Base-by-base conservation (phyloP, 2,113 vertebrate species). In the Centrocercus urophasianus region DNA sequence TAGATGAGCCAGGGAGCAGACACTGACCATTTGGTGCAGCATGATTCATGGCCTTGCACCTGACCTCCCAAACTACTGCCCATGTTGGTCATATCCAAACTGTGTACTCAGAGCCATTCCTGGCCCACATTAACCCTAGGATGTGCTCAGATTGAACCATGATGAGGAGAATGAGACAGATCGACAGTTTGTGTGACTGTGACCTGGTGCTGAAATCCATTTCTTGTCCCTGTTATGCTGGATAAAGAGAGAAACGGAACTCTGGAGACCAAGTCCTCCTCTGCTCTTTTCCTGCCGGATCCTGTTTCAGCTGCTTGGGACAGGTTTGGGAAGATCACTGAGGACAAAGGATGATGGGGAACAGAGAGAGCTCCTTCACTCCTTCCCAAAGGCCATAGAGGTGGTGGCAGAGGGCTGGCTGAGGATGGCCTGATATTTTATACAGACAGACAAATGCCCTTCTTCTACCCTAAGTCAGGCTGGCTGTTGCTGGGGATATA, bases 111-210 rank as follows among this genome's bases (percentile, higher is more conserved):
- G 50, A 74, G 42, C 20, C 32, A 21, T 77, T 84, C n/a, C 20
- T 28, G 45, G 11, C 5, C 54, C n/a, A 4, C 0, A 0, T 7
- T 32, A 42, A 25, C 14, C 43, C 43, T 8, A 13, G 25, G 15
- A 27, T 65, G 16, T 57, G 21, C 30, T 40, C 32, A 8, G n/a
- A 24, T 32, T 47, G 87, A 28, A 30, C 6, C 4, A 32, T 11
- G 1, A 2, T 0, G 0, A 19, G 34, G 20, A 71, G 4, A 2
- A 0, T 21, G 52, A 57, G 17, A 20, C 13, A 72, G 47, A 25
- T 61, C 40, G 72, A 77, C 27, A 56, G 27, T 19, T 27, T 15
- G 32, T 24, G 4, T 66, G 22, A 40, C 25, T 57, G 34, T 18
- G 40, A 77, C 19, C 32, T 52, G 20, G 10, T 8, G 11, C 14